Percentiles rank a stretch among this genome's conserved stretches.
These are phyloP conservation scores for Cephus pulcher DNA, from an alignment of 2,888 invertebrate genomes.

Conservation along the genomic window DNA sequence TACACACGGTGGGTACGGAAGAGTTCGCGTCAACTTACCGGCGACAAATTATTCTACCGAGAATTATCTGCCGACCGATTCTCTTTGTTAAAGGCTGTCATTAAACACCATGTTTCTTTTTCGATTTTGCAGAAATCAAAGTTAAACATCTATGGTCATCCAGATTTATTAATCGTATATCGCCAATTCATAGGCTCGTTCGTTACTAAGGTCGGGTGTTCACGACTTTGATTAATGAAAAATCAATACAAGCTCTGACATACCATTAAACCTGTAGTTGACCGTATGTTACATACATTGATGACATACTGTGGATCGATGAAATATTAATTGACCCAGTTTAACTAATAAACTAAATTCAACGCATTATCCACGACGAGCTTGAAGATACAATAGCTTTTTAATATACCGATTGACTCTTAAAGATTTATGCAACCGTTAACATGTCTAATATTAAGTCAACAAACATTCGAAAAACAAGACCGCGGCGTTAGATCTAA, in stretches of 20 bases:
- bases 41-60: slow-evolving; percentile 5
- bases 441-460: not conserved
- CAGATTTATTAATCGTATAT: not conserved
- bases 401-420: not conserved
- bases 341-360: not conserved
- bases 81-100: not conserved
- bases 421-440: not conserved
- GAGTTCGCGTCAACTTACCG: not conserved
- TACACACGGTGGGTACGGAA: not conserved
- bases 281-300: not conserved
- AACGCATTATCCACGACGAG: not conserved
- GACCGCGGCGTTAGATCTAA: not conserved
- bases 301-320: not conserved
- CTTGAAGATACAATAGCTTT: not conserved
- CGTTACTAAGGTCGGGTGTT: not conserved
- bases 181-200: not conserved
- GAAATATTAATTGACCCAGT: not conserved
- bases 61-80: not conserved
- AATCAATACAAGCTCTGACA: not conserved
- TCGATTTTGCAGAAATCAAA: not conserved
- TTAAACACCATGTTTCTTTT: not conserved
- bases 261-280: not conserved
- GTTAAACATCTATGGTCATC: not conserved
- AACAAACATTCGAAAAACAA: not conserved
- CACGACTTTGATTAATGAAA: not conserved